phyloP scores from a whole-genome alignment of 2,888 invertebrate genomes.

The Protonemura montana region DNA sequence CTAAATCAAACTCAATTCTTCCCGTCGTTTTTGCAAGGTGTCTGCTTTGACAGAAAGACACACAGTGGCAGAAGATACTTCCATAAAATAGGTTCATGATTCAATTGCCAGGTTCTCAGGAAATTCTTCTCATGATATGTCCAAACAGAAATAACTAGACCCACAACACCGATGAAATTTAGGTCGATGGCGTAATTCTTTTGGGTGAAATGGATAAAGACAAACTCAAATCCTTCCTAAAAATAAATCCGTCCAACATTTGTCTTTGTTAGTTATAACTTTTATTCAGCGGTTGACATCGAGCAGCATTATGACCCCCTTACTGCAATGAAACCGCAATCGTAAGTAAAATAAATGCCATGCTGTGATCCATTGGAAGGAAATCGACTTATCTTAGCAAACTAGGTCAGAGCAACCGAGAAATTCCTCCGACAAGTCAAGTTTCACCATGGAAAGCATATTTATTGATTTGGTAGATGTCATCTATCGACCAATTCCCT shows the following conservation, averaged over 20 bases:
- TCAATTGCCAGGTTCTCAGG: neutral
- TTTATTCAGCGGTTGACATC: neutral
- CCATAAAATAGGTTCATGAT: neutral
- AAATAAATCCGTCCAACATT: neutral
- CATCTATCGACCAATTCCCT: slow-evolving; percentile 12
- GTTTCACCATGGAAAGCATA: neutral
- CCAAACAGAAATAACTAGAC: neutral
- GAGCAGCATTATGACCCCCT: neutral
- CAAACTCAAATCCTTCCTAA: neutral
- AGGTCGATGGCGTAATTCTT: neutral
- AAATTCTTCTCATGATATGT: neutral
- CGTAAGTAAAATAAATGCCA: neutral
- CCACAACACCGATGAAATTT: neutral
- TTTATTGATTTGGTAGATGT: neutral
- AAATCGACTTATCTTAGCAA: neutral
- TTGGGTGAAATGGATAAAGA: neutral
- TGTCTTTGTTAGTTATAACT: neutral
- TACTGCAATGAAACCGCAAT: neutral
- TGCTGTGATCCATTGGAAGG: neutral
- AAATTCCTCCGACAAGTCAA: neutral
- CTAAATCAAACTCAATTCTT: neutral
- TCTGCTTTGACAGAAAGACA: neutral
- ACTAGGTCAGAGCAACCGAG: neutral
- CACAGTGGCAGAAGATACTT: neutral
- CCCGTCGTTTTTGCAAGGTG: neutral